Base-by-base conservation (phyloP, 1,140 invertebrate species). In the Solen grandis region DNA sequence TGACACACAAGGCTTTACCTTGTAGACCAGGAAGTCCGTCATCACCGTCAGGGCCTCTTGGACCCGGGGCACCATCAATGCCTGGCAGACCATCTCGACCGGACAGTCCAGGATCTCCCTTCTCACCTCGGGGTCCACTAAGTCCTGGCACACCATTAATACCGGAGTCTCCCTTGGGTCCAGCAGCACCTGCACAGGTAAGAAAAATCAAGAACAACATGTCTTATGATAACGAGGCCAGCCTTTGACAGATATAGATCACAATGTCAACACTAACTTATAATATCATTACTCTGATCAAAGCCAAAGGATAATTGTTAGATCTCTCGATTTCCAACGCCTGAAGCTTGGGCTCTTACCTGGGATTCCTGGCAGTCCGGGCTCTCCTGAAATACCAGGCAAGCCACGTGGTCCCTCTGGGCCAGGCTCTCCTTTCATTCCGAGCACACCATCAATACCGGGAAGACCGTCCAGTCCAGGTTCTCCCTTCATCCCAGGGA, bases 21-120 rank as follows among this genome's bases (percentile, higher is more conserved):
- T 82, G 81, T 1, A 82, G 38, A 72, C 88, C 88, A 35, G 83
- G 80, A 2, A 82, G 31, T 74, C 87, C 87, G 36, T 84, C 72
- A 22, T 65, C 46, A 33, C 85, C 85, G 25, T 57, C 33, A 4
- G 69, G 68, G 8, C 82, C 75, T 5, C 76, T 57, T 27, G 73
- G 62, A n/a, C 75, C 65, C 3, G 73, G 62, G n/a, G 50, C 25
- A 38, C 87, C 87, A 74, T 84, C 76, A 22, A 74, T 27, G 25
- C 87, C 87, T 14, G 77, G 68, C 19, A 72, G 27, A 22, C 77
- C 77, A 33, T 80, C 77, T 36, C 57, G 59, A 22, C 77, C 77
- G 38, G 77, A 79, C 3, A 84, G 29, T 29, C 84, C 84, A n/a
- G 65, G 54, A n/a, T 85, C 74, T 74, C 85, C 85, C 27, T 81